A percentile compares a stretch with the other conserved stretches of the same genome.
Evolutionary conservation across 2,113 vertebrate genomes (phyloP).

Genomic region (Microcebus ravelobensis): DNA sequence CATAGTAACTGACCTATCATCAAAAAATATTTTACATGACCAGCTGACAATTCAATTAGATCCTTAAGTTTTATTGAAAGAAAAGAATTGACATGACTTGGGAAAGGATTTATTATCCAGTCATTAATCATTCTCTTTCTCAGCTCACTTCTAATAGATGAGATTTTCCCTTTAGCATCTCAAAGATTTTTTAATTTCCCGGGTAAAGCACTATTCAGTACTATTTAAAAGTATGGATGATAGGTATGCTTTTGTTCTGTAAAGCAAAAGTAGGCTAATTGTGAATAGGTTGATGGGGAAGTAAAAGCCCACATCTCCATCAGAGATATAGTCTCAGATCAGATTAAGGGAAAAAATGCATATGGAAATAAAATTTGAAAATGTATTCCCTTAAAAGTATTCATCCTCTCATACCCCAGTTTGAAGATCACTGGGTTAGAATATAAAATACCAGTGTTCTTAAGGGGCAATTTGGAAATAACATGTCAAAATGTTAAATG

Average conservation of each 20-base stretch:
- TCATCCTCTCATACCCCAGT: neutral
- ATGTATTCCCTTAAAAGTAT: neutral
- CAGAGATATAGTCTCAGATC: neutral
- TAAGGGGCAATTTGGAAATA: neutral
- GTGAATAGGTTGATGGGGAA: neutral
- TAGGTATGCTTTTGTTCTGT: neutral
- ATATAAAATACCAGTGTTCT: neutral
- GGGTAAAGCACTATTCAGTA: neutral
- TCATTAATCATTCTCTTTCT: neutral
- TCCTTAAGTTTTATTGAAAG: neutral
- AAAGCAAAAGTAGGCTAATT: neutral
- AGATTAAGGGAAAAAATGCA: neutral
- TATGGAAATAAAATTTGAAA: neutral
- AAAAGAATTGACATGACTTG: neutral
- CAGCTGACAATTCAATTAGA: neutral
- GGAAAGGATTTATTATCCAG: neutral
- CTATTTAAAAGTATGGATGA: neutral
- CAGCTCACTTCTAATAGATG: neutral
- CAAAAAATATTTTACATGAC: conserved; percentile 13
- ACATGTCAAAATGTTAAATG: conserved; percentile 24
- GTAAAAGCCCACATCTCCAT: neutral
- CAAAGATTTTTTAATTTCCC: neutral
- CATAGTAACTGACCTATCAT: neutral
- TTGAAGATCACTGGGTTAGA: neutral
- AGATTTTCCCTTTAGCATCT: neutral